Evolutionary conservation across 2,797 vertebrate species (phyloP).

Genomic region (Typhlichthys subterraneus): DNA sequence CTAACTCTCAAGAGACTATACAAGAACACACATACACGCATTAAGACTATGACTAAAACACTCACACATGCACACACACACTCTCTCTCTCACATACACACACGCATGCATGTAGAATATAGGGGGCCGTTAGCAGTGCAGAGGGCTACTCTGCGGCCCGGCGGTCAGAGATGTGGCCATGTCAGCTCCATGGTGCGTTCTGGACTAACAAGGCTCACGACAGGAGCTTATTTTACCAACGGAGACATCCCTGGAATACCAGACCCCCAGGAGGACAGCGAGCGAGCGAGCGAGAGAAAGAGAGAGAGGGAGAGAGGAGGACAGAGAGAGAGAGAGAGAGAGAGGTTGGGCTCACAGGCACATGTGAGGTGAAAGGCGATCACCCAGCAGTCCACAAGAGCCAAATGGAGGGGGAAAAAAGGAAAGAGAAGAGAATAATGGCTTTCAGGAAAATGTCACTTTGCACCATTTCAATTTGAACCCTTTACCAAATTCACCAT

Average conservation of each 20-base stretch:
- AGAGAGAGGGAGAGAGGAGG: constrained; percentile 18
- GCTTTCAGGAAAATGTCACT: background rate
- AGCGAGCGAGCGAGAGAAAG: constrained; percentile 42
- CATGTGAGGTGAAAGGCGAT: constrained; percentile 61
- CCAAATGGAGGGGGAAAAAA: constrained; percentile 16
- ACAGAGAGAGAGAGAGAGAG: background rate
- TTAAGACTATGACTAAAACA: constrained; percentile 29
- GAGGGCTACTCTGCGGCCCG: constrained; percentile 69
- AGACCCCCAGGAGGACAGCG: constrained; percentile 73
- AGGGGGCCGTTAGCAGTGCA: constrained; percentile 47
- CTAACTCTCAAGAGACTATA: constrained; percentile 30
- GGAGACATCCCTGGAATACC: constrained; percentile 89
- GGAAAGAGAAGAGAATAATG: constrained; percentile 1
- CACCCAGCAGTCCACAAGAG: constrained; percentile 29
- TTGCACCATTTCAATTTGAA: background rate
- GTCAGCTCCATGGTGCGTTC: constrained; percentile 77
- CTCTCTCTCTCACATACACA: constrained; percentile 34
- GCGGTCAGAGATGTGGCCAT: constrained; percentile 67
- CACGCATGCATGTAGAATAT: constrained; percentile 36
- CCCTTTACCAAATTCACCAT: background rate
- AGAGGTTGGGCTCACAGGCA: constrained; percentile 42
- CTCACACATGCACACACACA: constrained; percentile 29
- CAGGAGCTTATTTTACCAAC: constrained; percentile 75
- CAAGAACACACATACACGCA: constrained; percentile 26
- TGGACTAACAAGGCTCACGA: constrained; percentile 50